Percentiles rank a stretch among this genome's conserved stretches.
Conservation (phyloP, 2,797 vertebrate genomes). For the Enteromius viviparus region DNA sequence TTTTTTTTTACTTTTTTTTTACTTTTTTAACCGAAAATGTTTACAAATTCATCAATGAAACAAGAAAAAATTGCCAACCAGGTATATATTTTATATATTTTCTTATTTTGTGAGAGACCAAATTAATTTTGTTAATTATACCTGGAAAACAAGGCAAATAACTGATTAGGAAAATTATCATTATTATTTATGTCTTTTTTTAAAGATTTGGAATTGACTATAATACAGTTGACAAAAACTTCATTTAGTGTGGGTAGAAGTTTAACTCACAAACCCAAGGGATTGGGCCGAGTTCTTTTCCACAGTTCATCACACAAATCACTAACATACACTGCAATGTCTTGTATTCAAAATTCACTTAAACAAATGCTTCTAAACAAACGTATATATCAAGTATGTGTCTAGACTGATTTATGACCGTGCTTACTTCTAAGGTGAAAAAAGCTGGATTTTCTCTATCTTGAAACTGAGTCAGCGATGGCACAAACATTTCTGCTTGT, state of each 20-base stretch:
- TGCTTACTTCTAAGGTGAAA: slow-evolving; percentile 63
- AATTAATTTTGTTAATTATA: not conserved
- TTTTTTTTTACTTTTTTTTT: too few species aligned
- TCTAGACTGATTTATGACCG: slow-evolving; percentile 63
- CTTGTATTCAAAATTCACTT: not conserved
- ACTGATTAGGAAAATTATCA: not conserved
- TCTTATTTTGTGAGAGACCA: too few species aligned
- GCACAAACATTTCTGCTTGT: not conserved
- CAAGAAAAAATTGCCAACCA: not conserved
- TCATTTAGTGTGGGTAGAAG: not conserved
- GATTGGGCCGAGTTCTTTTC: not conserved
- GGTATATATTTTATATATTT: not conserved
- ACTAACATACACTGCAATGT: not conserved
- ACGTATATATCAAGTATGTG: slow-evolving; percentile 21
- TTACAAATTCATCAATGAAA: not conserved
- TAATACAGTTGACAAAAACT: not conserved
- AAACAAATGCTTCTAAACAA: slow-evolving; percentile 3
- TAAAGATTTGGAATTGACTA: not conserved
- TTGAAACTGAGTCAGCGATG: not conserved
- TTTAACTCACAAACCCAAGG: not conserved
- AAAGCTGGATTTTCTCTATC: slow-evolving; percentile 8
- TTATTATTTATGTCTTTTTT: too few species aligned
- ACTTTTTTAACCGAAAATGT: too few species aligned
- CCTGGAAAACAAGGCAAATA: not conserved
- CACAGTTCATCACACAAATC: slow-evolving; percentile 6